phyloP scores from a whole-genome alignment of 2,888 invertebrate genomes.

The Pachydiplax longipennis region DNA sequence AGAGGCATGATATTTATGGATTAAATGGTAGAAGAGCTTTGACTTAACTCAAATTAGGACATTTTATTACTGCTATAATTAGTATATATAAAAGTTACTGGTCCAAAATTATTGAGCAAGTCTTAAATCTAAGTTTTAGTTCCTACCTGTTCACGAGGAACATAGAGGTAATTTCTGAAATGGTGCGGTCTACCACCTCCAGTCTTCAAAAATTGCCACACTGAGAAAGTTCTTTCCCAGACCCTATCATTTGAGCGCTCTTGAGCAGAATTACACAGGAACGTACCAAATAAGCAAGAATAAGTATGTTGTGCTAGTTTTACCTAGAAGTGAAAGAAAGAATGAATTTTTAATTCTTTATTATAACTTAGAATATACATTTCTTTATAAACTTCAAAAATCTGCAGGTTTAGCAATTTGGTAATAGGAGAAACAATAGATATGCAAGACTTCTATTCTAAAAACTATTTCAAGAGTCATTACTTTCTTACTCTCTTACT shows the following conservation, averaged over 20 bases:
- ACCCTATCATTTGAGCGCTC: slow-evolving; percentile 73
- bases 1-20: no score
- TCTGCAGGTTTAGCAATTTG: not conserved
- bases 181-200: slow-evolving; percentile 60
- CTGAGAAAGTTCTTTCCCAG: slow-evolving; percentile 76
- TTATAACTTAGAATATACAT: not conserved
- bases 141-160: slow-evolving; percentile 64
- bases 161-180: slow-evolving; percentile 88
- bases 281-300: slow-evolving; percentile 96
- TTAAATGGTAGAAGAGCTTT: no score
- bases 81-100: no score
- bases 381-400: not conserved
- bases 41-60: no score
- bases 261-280: slow-evolving; percentile 86
- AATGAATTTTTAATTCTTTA: not conserved
- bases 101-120: no score
- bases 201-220: slow-evolving; percentile 86
- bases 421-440: no score
- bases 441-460: no score
- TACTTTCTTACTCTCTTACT: no score
- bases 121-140: no score
- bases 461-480: no score
- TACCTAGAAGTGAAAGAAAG: slow-evolving; percentile 68
- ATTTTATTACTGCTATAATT: no score
- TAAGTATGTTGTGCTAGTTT: slow-evolving; percentile 95